Conservation (phyloP, 2,113 vertebrate species). For the Thryonomys swinderianus region DNA sequence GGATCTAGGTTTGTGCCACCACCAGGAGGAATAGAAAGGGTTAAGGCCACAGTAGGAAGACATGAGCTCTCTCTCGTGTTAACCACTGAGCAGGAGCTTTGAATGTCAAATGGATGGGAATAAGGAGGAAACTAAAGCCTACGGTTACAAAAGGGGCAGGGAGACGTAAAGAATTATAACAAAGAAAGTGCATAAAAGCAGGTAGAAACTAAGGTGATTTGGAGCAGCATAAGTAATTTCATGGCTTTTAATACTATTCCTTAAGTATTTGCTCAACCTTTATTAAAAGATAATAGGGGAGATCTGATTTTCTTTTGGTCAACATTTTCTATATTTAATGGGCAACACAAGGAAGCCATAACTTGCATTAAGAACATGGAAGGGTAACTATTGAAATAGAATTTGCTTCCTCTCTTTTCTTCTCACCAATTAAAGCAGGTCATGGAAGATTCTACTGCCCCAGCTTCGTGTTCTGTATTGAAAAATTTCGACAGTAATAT, state of each 20-base stretch:
- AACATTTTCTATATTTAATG: neutral
- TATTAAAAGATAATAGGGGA: neutral
- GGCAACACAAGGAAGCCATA: neutral
- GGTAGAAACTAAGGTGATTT: neutral
- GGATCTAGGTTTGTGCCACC: neutral
- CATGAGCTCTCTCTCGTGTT: accelerated
- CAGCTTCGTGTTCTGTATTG: too few relatives aligned
- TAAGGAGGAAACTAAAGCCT: neutral
- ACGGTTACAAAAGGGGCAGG: neutral
- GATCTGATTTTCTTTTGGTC: neutral
- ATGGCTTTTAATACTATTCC: neutral
- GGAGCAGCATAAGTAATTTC: neutral
- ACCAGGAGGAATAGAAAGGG: neutral
- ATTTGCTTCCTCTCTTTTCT: neutral
- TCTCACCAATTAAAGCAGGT: neutral
- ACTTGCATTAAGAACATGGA: neutral
- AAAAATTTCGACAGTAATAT: neutral
- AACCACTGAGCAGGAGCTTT: neutral
- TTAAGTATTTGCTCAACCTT: neutral
- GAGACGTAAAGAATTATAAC: neutral
- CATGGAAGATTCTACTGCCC: neutral
- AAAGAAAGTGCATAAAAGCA: neutral
- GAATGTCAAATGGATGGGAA: neutral
- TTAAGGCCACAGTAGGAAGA: neutral
- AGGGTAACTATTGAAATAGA: neutral